These are phyloP conservation scores for Acronicta aceris DNA, from an alignment of 2,888 invertebrate genomes.

Conservation along the genomic window DNA sequence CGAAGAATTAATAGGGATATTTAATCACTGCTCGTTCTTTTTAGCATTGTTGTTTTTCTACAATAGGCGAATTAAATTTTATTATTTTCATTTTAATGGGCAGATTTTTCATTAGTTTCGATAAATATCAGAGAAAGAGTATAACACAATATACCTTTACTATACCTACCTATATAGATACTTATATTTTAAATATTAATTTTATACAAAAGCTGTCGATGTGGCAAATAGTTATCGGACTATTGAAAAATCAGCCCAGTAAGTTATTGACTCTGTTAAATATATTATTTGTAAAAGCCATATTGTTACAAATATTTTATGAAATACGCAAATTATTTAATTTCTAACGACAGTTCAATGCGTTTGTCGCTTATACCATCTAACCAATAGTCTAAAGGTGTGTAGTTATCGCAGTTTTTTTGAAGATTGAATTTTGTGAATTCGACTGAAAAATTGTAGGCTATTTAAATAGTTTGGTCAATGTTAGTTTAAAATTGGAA, in stretches of 20 bases:
- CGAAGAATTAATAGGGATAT: slow-evolving; percentile 42
- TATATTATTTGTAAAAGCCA: slow-evolving; percentile 44
- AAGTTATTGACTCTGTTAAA: slow-evolving; percentile 45
- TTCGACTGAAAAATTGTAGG: not conserved
- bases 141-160: too few species aligned
- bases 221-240: too few species aligned
- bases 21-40: slow-evolving; percentile 27
- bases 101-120: too few species aligned
- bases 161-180: too few species aligned
- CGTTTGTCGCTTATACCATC: too few species aligned
- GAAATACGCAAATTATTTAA: not conserved
- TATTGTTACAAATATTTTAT: slow-evolving; percentile 22
- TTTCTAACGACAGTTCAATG: not conserved
- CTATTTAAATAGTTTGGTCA: not conserved
- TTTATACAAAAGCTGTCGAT: not conserved
- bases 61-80: slow-evolving; percentile 18
- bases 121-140: too few species aligned
- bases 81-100: slow-evolving; percentile 8
- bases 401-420: not conserved
- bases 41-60: slow-evolving; percentile 29
- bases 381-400: too few species aligned
- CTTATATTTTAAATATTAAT: too few species aligned
- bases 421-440: not conserved
- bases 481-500: not conserved
- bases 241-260: slow-evolving; percentile 19